phyloP scores from a whole-genome alignment of 1,140 invertebrate genomes.

The Pseudomyrmex gracilis region DNA sequence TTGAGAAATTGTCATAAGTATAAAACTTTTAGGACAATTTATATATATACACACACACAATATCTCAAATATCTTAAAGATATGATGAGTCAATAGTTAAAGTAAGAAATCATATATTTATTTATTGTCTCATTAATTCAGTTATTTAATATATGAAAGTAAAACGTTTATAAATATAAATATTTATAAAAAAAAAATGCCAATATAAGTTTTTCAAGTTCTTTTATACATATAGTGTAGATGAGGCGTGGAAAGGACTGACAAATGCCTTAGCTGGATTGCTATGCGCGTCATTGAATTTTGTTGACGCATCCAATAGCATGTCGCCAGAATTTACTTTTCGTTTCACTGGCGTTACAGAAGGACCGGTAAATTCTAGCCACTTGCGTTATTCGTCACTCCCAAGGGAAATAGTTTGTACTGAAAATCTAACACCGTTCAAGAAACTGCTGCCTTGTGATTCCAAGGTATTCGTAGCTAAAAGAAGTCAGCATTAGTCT shows the following conservation, averaged over 20 bases:
- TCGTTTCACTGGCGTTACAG: conserved; percentile 90
- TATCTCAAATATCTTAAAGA: no score
- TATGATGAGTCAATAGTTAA: no score
- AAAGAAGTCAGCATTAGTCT: no score
- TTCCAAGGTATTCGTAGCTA: conserved; percentile 87
- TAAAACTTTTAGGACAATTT: not conserved
- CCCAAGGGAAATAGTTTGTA: conserved; percentile 98
- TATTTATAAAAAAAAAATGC: not conserved
- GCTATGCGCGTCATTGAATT: conserved; percentile 98
- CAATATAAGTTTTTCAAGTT: not conserved
- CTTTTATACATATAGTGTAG: conserved; percentile 85
- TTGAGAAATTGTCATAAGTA: not conserved
- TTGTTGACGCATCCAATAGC: conserved; percentile 95
- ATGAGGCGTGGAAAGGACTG: conserved; percentile 94
- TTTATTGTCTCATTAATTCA: no score
- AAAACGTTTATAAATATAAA: not conserved
- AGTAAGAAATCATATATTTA: no score
- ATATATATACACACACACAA: not conserved
- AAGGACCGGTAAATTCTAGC: conserved; percentile 86
- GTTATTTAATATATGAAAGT: no score
- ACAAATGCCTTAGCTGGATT: conserved; percentile 96
- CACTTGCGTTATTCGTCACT: conserved; percentile 93
- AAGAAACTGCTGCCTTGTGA: conserved; percentile 98
- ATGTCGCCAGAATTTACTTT: conserved; percentile 94
- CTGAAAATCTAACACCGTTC: conserved; percentile 99